Evolutionary conservation across 2,888 invertebrate species (phyloP), one percentile per base, ranked within the genome.

Genomic region (Dryobotodes eremita): DNA sequence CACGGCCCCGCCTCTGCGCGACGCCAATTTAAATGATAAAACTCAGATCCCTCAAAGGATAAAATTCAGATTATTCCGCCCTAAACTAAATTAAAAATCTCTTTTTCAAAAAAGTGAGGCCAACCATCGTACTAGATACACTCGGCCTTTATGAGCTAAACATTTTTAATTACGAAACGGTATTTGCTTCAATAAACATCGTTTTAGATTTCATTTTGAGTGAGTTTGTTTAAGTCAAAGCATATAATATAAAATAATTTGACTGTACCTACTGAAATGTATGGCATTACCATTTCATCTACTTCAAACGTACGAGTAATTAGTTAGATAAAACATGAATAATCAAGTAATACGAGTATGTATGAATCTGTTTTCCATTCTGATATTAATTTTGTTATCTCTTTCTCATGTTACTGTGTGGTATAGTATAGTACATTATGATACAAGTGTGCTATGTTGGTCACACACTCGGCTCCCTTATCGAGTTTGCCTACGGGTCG

Each of bases 11-110:
- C 91, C 92, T 94, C 92, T 89, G 91, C 91, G 91, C 93, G 91
- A 90, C 92, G 93, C 94, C 95, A 95, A 96, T 96, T 96, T 95
- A 95, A 95, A 96, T 96, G 95, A 95, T 95, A 95, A 96, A 96
- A 96, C 93, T 94, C 90, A 93, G 94, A 95, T 95, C 92, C 92
- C 92, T 93, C 94, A 95, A 95, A 94, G 94, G 94, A 95, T 95
- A 93, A 95, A 94, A 94, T 93, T 93, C 92, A 92, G 91, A 94
- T 94, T 93, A 93, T 93, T 91, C 91, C 90, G 89, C 89, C 91
- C 92, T 88, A 86, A 93, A 94, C 91, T 92, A 93, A 94, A 94
- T 92, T 93, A 93, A 93, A 93, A 92, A 91, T 89, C 88, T 81
- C 75, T 85, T 86, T 88, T 90, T 77, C 80, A 50, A 85, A 86